Percentiles rank a stretch among this genome's conserved stretches.
Conservation (phyloP, 2,113 vertebrate species). For the Lepus americanus region DNA sequence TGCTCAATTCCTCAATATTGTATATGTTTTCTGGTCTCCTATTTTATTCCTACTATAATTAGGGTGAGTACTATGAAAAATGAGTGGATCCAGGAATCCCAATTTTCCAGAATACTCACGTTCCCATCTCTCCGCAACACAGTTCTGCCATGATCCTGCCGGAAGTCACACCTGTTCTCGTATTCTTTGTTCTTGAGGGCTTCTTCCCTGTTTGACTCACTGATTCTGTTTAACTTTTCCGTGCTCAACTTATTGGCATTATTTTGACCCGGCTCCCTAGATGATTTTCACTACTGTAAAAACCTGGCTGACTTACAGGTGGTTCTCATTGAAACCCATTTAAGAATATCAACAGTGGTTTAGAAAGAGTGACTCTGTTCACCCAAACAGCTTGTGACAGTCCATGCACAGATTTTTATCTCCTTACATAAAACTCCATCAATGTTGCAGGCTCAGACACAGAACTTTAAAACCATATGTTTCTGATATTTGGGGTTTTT, state of each 20-base stretch:
- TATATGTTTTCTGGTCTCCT: background rate
- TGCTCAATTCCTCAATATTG: background rate
- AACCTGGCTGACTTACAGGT: conserved; percentile 89
- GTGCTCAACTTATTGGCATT: conserved; percentile 82
- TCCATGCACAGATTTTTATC: conserved; percentile 91
- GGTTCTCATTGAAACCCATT: conserved; percentile 92
- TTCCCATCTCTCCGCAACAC: background rate
- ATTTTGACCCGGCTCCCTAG: conserved; percentile 82
- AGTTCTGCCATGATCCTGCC: background rate
- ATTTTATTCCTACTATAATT: background rate
- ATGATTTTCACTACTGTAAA: conserved; percentile 81
- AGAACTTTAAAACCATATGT: conserved; percentile 90
- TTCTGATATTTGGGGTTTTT: conserved; percentile 88
- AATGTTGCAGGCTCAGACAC: conserved; percentile 85
- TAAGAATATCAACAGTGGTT: conserved; percentile 91
- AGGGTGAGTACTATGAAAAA: background rate
- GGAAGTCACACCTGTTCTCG: conserved; percentile 71
- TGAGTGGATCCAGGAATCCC: background rate
- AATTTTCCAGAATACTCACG: conserved; percentile 9
- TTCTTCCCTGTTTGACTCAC: conserved; percentile 85
- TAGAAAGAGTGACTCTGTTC: conserved; percentile 88
- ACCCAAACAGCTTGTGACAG: conserved; percentile 91
- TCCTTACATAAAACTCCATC: conserved; percentile 91
- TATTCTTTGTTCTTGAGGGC: conserved; percentile 83
- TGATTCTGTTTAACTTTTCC: conserved; percentile 78